These are phyloP conservation scores for Marcusenius ussheri DNA, from an alignment of 2,113 vertebrate genomes.

Conservation along the genomic window DNA sequence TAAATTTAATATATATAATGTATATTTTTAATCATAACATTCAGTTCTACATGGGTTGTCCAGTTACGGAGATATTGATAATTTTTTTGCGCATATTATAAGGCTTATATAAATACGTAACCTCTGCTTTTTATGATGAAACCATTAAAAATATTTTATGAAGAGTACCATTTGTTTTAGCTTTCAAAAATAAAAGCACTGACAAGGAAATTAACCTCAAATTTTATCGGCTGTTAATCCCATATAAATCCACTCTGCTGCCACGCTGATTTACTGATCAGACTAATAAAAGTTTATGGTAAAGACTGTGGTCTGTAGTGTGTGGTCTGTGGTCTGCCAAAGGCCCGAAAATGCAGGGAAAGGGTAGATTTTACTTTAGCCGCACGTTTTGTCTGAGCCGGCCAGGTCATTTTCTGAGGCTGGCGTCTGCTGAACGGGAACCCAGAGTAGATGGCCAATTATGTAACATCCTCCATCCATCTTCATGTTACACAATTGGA, in stretches of 20 bases:
- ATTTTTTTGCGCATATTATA: not conserved
- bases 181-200: not conserved
- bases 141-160: not conserved
- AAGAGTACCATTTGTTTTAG: not conserved
- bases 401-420: not conserved
- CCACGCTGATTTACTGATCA: not conserved
- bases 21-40: not conserved
- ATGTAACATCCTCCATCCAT: conserved; percentile 38
- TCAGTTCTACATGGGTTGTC: not conserved
- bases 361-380: not conserved
- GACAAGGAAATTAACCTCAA: not conserved
- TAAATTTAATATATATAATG: too few species aligned
- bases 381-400: not conserved
- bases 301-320: not conserved
- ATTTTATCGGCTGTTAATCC: not conserved
- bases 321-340: not conserved
- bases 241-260: not conserved
- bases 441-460: not conserved
- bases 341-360: not conserved
- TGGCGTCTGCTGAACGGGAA: not conserved
- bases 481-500: conserved; percentile 40
- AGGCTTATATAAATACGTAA: not conserved
- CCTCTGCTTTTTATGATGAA: not conserved
- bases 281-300: not conserved
- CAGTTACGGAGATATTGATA: not conserved